These are phyloP conservation scores for Schizothorax lantsangensis DNA, from an alignment of 2,797 vertebrate genomes.

Conservation along the genomic window DNA sequence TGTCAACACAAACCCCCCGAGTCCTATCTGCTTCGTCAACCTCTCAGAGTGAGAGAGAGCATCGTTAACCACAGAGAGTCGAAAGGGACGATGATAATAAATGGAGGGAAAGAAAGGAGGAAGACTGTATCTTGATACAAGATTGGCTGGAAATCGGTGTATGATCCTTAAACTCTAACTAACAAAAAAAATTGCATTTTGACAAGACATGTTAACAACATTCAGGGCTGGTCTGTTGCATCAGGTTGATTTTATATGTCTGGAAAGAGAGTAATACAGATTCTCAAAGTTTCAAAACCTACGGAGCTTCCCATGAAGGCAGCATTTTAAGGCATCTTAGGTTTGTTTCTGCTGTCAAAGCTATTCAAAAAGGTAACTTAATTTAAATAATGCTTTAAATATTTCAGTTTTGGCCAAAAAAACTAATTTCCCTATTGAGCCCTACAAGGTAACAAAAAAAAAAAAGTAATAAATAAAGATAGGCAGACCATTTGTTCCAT, in stretches of 20 bases:
- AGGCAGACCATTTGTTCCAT: neutral
- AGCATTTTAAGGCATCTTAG: neutral
- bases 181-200: slow-evolving; percentile 1
- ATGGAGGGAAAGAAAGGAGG: neutral
- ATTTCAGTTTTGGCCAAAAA: neutral
- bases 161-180: neutral
- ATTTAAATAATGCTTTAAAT: neutral
- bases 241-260: neutral
- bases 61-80: slow-evolving; percentile 44
- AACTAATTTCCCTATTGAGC: neutral
- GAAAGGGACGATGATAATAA: slow-evolving; percentile 17
- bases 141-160: neutral
- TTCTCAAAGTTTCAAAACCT: slow-evolving; percentile 1
- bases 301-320: neutral
- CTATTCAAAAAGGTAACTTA: neutral
- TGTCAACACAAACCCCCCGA: slow-evolving; percentile 40
- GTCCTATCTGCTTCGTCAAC: slow-evolving; percentile 37
- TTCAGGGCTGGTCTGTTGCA: neutral
- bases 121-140: neutral
- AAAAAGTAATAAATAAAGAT: neutral
- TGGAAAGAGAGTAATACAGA: neutral
- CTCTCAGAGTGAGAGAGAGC: slow-evolving; percentile 22
- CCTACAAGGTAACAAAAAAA: neutral
- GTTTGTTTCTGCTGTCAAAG: neutral
- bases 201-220: neutral